Base-by-base conservation (phyloP, 2,113 vertebrate genomes). In the Neoarius graeffei region DNA sequence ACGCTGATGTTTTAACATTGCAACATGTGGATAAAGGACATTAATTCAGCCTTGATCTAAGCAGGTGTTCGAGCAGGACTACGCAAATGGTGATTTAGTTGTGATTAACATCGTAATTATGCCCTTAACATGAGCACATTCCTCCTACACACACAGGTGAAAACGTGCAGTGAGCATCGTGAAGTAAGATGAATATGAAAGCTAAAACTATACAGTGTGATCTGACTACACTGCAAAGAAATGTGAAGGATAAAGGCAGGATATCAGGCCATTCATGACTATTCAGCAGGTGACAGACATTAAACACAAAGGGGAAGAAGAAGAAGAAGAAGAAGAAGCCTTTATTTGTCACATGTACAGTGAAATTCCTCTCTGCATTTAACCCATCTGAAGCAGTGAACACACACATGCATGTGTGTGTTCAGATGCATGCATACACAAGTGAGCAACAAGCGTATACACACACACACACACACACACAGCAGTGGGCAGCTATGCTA, bases 71-170 rank as follows among this genome's bases (percentile, higher is more conserved):
- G 83, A 74, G 90, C 91, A 91, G 85, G 85, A 91, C 89, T 79
- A 54, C 14, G 20, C 79, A 82, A 87, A 73, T 71, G 79, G 91
- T 91, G 81, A 83, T 89, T 88, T 91, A 87, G 84, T 91, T 93
- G 92, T 92, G 93, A 93, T 94, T 91, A 82, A 89, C 93, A 94
- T 94, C 91, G 90, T 92, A 94, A 94, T 95, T 90, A 83, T 27
- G 88, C 89, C 92, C 93, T 95, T 93, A 93, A 92, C 91, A 93
- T n/a, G 42, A 83, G 60, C 91, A 91, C 85, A 91, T 87, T 66
- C 85, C 57, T 27, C 27, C 86, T 50, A 81, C 48, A 83, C 67
- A 59, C 52, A 23, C 76, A 42, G 20, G 20, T 17, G n/a, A 4
- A 50, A 69, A 50, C 20, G 60, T 27, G 50, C 50, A 62, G 59